Evolutionary conservation across 2,797 vertebrate genomes (phyloP).

Genomic region (Mastacembelus armatus): DNA sequence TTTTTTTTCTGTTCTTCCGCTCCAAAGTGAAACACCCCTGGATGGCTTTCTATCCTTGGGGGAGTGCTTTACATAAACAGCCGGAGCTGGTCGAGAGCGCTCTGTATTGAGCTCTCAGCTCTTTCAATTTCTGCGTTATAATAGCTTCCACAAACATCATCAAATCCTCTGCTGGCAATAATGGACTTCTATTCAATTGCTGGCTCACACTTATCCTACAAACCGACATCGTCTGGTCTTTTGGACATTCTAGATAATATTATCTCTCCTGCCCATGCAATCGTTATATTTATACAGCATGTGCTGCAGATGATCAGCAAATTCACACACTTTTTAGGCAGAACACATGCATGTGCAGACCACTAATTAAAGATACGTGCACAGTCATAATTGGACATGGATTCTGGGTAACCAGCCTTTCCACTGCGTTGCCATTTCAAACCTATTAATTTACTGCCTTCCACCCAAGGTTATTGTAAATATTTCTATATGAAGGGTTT

Average conservation of each 20-base stretch:
- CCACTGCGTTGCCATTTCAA: neutral
- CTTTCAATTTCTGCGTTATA: slow-evolving; percentile 75
- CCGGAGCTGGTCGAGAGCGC: slow-evolving; percentile 47
- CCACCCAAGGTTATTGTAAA: slow-evolving; percentile 12
- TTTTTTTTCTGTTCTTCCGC: slow-evolving; percentile 14
- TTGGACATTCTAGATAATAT: slow-evolving; percentile 65
- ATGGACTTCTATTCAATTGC: slow-evolving; percentile 71
- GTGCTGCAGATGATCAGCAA: slow-evolving; percentile 58
- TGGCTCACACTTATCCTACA: slow-evolving; percentile 57
- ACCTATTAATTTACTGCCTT: slow-evolving; percentile 17
- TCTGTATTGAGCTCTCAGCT: slow-evolving; percentile 64
- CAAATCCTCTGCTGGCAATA: slow-evolving; percentile 73
- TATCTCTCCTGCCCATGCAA: slow-evolving; percentile 65
- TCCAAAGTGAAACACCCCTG: slow-evolving; percentile 39
- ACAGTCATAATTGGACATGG: slow-evolving; percentile 4
- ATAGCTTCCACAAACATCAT: slow-evolving; percentile 80
- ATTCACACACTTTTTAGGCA: slow-evolving; percentile 23
- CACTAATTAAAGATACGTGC: slow-evolving; percentile 35
- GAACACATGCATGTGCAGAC: slow-evolving; percentile 19
- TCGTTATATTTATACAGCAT: slow-evolving; percentile 57
- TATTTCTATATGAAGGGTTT: neutral
- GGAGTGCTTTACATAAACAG: slow-evolving; percentile 70
- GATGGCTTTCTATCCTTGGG: slow-evolving; percentile 43
- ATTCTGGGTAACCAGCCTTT: slow-evolving; percentile 1
- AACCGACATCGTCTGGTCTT: slow-evolving; percentile 61